Percentiles rank a stretch among this genome's conserved stretches.
Evolutionary conservation across 2,113 vertebrate species (phyloP).

Genomic region (Plotosus lineatus): DNA sequence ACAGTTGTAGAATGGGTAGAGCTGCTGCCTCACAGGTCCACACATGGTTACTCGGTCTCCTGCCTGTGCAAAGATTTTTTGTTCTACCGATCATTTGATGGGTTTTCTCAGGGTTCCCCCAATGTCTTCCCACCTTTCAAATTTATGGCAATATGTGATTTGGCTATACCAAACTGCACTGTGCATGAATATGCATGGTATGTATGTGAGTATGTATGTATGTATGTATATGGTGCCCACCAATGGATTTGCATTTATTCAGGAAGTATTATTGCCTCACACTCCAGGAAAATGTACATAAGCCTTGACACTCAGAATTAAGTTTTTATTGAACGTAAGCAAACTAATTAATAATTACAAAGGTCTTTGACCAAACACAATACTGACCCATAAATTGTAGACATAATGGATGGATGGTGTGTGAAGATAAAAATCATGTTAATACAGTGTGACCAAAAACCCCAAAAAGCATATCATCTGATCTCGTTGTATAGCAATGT

Average conservation of each 20-base stretch:
- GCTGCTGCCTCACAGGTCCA: not conserved
- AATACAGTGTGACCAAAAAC: too few species aligned
- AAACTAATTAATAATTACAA: not conserved
- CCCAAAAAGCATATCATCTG: too few species aligned
- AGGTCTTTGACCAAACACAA: not conserved
- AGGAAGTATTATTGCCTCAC: not conserved
- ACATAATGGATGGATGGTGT: too few species aligned
- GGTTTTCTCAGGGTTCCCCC: not conserved
- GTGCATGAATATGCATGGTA: not conserved
- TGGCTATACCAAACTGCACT: not conserved
- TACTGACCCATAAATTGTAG: too few species aligned
- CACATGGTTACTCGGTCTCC: not conserved
- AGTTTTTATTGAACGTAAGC: not conserved
- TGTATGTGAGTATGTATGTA: not conserved
- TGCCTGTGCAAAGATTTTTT: not conserved
- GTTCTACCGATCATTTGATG: not conserved
- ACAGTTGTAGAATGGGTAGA: not conserved
- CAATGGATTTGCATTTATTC: not conserved
- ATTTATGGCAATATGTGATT: not conserved
- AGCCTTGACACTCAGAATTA: not conserved
- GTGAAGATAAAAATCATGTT: too few species aligned
- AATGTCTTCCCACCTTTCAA: not conserved
- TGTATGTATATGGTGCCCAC: not conserved
- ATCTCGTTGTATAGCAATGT: too few species aligned
- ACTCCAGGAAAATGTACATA: not conserved